Evolutionary conservation across 2,113 vertebrate species (phyloP).

Genomic region (Podilymbus podiceps): DNA sequence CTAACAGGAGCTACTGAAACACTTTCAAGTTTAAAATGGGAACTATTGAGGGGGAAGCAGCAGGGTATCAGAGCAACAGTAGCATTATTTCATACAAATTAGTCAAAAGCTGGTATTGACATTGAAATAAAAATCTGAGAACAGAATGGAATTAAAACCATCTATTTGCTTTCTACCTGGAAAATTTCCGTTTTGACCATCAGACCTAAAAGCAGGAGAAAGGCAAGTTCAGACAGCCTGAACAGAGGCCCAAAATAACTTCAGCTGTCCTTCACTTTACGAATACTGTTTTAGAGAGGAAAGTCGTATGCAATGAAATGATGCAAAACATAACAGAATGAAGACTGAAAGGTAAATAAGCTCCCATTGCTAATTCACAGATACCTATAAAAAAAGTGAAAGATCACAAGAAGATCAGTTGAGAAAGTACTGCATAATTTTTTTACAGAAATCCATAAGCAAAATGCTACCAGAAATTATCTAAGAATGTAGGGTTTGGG

Average conservation of each 20-base stretch:
- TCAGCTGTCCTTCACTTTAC: neutral
- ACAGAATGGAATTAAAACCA: neutral
- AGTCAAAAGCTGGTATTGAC: neutral
- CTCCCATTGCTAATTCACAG: neutral
- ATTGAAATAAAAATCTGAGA: neutral
- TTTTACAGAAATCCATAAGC: neutral
- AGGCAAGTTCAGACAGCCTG: neutral
- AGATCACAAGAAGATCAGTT: neutral
- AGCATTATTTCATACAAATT: neutral
- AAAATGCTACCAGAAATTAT: neutral
- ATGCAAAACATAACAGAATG: neutral
- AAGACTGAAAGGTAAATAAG: neutral
- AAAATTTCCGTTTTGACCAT: neutral
- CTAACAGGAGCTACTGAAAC: neutral
- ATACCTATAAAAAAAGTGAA: neutral
- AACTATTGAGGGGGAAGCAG: neutral
- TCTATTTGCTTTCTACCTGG: neutral
- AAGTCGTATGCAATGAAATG: neutral
- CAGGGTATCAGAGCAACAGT: neutral
- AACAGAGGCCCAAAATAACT: neutral
- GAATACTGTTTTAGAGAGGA: neutral
- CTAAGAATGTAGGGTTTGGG: neutral
- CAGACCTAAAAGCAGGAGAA: neutral
- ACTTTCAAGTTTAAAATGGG: neutral
- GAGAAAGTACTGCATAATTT: neutral